Conservation (phyloP, 2,113 vertebrate genomes). For the Laterallus jamaicensis region DNA sequence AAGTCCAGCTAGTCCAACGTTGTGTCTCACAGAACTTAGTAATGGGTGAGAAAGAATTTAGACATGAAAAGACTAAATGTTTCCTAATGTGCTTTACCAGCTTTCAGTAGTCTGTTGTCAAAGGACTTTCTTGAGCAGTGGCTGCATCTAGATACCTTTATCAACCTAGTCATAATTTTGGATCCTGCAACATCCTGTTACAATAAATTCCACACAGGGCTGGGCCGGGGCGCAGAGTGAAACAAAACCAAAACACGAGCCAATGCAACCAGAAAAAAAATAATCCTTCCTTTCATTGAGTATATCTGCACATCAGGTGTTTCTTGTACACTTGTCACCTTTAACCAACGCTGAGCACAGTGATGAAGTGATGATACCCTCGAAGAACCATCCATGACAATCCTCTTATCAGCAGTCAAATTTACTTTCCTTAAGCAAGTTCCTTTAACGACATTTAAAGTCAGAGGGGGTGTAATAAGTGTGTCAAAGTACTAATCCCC, state of each 20-base stretch:
- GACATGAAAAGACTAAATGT: neutral
- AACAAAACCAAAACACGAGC: neutral
- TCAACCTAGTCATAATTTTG: neutral
- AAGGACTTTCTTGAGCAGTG: neutral
- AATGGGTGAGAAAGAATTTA: neutral
- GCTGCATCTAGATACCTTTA: neutral
- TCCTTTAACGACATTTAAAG: neutral
- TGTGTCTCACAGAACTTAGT: neutral
- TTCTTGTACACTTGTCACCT: neutral
- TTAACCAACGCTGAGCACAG: neutral
- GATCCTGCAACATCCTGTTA: neutral
- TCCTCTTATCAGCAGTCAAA: neutral
- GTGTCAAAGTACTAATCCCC: neutral
- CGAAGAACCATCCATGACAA: neutral
- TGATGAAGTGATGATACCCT: neutral
- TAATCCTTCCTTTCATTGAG: neutral
- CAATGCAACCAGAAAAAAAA: neutral
- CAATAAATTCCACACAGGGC: neutral
- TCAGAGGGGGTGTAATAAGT: neutral
- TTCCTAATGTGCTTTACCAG: neutral
- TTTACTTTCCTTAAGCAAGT: neutral
- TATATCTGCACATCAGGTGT: too few relatives aligned
- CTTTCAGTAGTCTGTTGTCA: neutral
- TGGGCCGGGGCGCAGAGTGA: too few relatives aligned
- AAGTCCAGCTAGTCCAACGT: neutral